Conservation (phyloP, 2,797 vertebrate species). For the Peromyscus attwateri region DNA sequence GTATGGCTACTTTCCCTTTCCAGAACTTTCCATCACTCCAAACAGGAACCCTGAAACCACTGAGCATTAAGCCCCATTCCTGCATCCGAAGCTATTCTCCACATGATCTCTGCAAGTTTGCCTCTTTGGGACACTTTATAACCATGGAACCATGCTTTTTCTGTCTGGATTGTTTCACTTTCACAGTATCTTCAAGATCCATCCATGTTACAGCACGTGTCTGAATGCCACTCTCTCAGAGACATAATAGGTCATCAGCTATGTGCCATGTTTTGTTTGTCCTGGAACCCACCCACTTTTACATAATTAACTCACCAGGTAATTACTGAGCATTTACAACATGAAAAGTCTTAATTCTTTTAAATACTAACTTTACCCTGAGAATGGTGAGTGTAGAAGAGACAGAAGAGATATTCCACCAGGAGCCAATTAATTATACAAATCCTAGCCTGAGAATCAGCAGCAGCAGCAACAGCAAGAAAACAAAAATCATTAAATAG, state of each 20-base stretch:
- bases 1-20: neutral
- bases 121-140: neutral
- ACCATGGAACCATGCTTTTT: neutral
- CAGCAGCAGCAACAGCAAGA: conserved; percentile 40
- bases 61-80: neutral
- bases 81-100: neutral
- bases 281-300: neutral
- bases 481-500: conserved; percentile 69
- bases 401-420: conserved; percentile 20
- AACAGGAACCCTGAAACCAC: neutral
- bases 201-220: neutral
- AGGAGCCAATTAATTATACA: conserved; percentile 54
- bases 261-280: neutral
- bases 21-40: neutral
- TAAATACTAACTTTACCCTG: conserved; percentile 31
- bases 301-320: conserved; percentile 40
- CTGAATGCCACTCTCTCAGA: conserved; percentile 7
- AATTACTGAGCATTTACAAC: neutral
- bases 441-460: conserved; percentile 46
- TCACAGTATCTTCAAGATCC: neutral
- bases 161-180: neutral
- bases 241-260: conserved; percentile 34
- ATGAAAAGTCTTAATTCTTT: conserved; percentile 22
- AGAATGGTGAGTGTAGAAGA: neutral
- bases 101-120: neutral